These are phyloP conservation scores for Epinephelus moara DNA, from an alignment of 2,113 vertebrate genomes.

Conservation along the genomic window DNA sequence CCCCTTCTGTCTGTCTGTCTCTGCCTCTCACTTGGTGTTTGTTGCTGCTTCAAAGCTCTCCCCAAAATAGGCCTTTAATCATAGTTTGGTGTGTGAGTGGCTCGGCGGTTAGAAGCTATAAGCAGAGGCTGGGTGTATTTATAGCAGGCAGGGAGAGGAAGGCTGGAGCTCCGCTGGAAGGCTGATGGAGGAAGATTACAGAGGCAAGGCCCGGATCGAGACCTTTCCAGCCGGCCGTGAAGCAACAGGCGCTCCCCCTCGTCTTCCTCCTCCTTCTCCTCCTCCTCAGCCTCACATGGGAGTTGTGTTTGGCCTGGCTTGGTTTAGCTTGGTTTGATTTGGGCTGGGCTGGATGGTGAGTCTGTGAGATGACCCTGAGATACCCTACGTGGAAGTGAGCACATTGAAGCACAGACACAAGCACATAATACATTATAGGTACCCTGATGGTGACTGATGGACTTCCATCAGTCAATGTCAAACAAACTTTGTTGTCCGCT, in stretches of 20 bases:
- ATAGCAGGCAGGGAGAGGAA: constrained; percentile 72
- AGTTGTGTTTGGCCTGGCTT: constrained; percentile 21
- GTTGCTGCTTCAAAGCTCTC: constrained; percentile 80
- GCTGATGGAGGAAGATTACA: constrained; percentile 66
- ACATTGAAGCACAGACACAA: neutral
- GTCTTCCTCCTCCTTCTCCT: neutral
- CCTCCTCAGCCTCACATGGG: constrained; percentile 13
- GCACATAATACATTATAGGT: too few species aligned
- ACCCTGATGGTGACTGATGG: neutral
- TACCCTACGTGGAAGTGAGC: neutral
- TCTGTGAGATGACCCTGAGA: constrained; percentile 28
- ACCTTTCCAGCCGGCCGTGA: constrained; percentile 51
- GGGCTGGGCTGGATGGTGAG: constrained; percentile 11
- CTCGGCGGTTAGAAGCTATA: constrained; percentile 82
- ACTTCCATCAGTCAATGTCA: neutral
- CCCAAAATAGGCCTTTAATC: constrained; percentile 87
- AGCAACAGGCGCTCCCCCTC: constrained; percentile 32
- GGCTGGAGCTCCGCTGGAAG: constrained; percentile 54
- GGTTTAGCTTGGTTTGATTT: neutral
- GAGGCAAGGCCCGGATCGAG: constrained; percentile 46
- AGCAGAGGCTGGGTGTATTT: constrained; percentile 83
- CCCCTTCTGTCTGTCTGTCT: constrained; percentile 46
- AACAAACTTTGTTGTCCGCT: neutral
- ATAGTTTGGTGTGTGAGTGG: constrained; percentile 81
- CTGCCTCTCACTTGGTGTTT: constrained; percentile 52